Evolutionary conservation across 2,888 invertebrate species (phyloP).

Genomic region (Caenorhabditis wallacei): DNA sequence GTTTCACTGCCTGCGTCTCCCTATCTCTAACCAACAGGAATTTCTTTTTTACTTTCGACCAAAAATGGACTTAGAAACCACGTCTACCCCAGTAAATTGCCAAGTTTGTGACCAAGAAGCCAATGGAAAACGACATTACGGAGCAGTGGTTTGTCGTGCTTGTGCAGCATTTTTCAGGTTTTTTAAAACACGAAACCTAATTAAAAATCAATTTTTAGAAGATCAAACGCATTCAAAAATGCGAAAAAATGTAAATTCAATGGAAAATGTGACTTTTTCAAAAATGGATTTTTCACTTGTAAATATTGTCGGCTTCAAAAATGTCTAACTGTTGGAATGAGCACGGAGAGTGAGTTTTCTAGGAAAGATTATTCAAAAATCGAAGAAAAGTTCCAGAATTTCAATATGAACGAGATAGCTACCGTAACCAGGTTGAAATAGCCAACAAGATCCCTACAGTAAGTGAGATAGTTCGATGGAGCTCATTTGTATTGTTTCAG

Average conservation of each 20-base stretch:
- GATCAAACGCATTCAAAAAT: background rate
- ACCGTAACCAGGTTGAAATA: background rate
- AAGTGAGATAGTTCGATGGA: too few relatives aligned
- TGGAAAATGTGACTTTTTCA: constrained; percentile 34
- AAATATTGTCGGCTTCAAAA: constrained; percentile 47
- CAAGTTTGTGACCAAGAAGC: background rate
- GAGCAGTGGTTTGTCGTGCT: background rate
- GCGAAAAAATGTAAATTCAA: background rate
- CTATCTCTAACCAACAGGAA: too few relatives aligned
- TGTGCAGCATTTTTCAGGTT: constrained; percentile 3
- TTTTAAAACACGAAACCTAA: too few relatives aligned
- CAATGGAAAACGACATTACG: constrained; percentile 7
- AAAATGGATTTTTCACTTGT: constrained; percentile 51
- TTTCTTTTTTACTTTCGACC: too few relatives aligned
- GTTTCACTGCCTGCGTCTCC: too few relatives aligned
- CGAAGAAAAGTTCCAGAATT: constrained; percentile 27
- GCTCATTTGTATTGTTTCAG: too few relatives aligned
- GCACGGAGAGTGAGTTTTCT: background rate
- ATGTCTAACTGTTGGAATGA: constrained; percentile 54
- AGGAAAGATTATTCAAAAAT: background rate
- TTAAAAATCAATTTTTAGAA: background rate
- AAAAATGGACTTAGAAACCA: too few relatives aligned
- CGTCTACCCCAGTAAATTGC: too few relatives aligned
- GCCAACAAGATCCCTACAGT: background rate
- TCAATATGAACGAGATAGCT: constrained; percentile 17